Percentiles rank a stretch among this genome's conserved stretches.
Evolutionary conservation across 2,797 vertebrate genomes (phyloP).

Genomic region (Paedocypris micromegethes): DNA sequence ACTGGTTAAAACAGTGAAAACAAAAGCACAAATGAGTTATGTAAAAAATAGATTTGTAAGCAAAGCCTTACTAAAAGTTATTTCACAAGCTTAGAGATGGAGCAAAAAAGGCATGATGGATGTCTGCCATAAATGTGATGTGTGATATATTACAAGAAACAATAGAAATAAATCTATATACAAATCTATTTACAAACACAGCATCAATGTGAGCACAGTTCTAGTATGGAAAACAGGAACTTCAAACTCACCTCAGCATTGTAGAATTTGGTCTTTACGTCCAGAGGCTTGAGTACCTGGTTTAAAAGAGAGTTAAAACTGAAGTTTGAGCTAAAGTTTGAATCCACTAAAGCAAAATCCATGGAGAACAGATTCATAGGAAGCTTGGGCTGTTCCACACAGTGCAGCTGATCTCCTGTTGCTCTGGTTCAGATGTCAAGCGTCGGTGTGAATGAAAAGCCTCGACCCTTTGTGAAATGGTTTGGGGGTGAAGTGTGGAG

Average conservation of each 20-base stretch:
- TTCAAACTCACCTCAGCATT: slow-evolving; percentile 86
- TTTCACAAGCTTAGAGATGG: slow-evolving; percentile 11
- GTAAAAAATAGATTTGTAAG: slow-evolving; percentile 23
- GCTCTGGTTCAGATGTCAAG: slow-evolving; percentile 27
- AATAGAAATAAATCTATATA: no score
- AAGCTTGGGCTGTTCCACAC: background rate
- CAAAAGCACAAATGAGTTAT: slow-evolving; percentile 10
- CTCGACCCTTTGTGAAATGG: slow-evolving; percentile 57
- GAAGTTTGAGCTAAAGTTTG: slow-evolving; percentile 57
- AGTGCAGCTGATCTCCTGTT: background rate
- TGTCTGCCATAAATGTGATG: no score
- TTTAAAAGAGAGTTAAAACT: slow-evolving; percentile 75
- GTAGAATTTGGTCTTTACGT: slow-evolving; percentile 99
- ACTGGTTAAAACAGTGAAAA: slow-evolving; percentile 43
- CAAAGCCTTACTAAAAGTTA: slow-evolving; percentile 12
- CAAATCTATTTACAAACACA: background rate
- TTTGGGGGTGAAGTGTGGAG: slow-evolving; percentile 41
- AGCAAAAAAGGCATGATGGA: background rate
- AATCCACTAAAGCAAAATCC: slow-evolving; percentile 46
- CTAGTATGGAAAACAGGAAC: background rate
- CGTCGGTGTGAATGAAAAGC: slow-evolving; percentile 45
- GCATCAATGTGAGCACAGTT: background rate
- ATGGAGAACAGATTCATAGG: background rate
- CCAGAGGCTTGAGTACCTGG: slow-evolving; percentile 96
- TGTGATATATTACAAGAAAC: no score